Percentiles rank a stretch among this genome's conserved stretches.
Conservation (phyloP, 1,140 invertebrate genomes). For the Dendrolimus kikuchii region DNA sequence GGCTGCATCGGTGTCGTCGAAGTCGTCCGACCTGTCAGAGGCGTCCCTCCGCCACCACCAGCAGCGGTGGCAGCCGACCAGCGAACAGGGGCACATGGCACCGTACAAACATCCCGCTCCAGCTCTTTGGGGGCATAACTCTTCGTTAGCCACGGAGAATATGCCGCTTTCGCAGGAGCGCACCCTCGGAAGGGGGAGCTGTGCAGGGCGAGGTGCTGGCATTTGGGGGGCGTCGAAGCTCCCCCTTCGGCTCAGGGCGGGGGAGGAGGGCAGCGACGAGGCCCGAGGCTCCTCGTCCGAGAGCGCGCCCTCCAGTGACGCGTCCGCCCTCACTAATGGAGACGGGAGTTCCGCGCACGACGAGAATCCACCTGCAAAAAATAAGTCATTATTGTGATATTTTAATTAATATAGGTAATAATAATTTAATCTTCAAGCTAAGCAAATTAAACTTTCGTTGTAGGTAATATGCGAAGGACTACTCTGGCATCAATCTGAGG, state of each 20-base stretch:
- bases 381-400: too few relatives aligned
- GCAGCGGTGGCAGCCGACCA: constrained; percentile 60
- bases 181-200: constrained; percentile 70
- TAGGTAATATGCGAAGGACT: too few relatives aligned
- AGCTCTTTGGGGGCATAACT: constrained; percentile 65
- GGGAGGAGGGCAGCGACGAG: constrained; percentile 42
- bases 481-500: too few relatives aligned
- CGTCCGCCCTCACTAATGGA: constrained; percentile 41
- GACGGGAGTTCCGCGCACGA: constrained; percentile 82
- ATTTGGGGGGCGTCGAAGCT: constrained; percentile 21
- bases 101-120: constrained; percentile 30
- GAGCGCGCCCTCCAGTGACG: constrained; percentile 12
- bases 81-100: constrained; percentile 56
- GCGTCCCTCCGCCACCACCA: constrained; percentile 46
- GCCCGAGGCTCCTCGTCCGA: constrained; percentile 39
- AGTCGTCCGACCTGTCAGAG: constrained; percentile 10
- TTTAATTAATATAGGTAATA: too few relatives aligned
- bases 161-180: constrained; percentile 92
- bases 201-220: constrained; percentile 35
- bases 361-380: constrained; percentile 59
- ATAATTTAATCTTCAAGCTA: too few relatives aligned
- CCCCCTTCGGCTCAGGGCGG: constrained; percentile 31
- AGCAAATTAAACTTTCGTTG: too few relatives aligned
- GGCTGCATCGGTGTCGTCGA: constrained; percentile 16
- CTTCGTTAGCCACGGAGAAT: constrained; percentile 87